Base-by-base conservation (phyloP, 2,113 vertebrate species). In the Erythrocebus patas region DNA sequence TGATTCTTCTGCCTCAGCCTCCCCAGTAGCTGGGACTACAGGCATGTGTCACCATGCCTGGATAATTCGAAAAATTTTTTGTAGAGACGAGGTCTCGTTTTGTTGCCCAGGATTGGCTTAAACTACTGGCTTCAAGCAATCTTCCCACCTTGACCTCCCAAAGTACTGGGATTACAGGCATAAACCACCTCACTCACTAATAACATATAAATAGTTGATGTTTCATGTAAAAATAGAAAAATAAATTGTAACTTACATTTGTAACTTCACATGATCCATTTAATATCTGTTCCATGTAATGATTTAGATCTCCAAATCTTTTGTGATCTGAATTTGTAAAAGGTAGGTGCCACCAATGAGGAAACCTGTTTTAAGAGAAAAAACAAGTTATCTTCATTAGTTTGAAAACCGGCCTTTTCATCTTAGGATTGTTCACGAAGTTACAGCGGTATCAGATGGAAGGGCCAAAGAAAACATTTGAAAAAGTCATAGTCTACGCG, bases 221-320 rank as follows among this genome's bases (percentile, higher is more conserved):
- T 95, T 48, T 82, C 66, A 75, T 43, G 3, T 61, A 52, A 92
- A 96, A 93, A 70, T 81, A 72, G 9, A 75, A 85, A 94, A 92
- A 18, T 55, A 73, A 95, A 68, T 75, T 18, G 86, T 98, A 87
- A 99, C 98, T 22, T 98, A 98, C 97, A 0, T 98, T 98, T 93
- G 98, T 96, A 55, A 99, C 64, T 79, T 98, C 95, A 20, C 85
- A 84, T 6, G 98, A 52, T 78, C 99, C 99, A 43, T 98, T 98
- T 91, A 99, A 98, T 40, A 99, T 98, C 97, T 99, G 98, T 80
- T 99, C 99, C 79, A 99, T 97, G 82, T 99, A 99, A 78, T 98
- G 98, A 97, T 99, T 99, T 70, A 99, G 98, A 92, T 98, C 97
- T 93, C 97, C 96, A 98, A 99, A 99, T 97, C 98, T 99, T 90